A percentile compares a stretch with the other conserved stretches of the same genome.
These are phyloP conservation scores for Oreonectes daqikongensis DNA, from an alignment of 2,797 vertebrate species.

Conservation along the genomic window DNA sequence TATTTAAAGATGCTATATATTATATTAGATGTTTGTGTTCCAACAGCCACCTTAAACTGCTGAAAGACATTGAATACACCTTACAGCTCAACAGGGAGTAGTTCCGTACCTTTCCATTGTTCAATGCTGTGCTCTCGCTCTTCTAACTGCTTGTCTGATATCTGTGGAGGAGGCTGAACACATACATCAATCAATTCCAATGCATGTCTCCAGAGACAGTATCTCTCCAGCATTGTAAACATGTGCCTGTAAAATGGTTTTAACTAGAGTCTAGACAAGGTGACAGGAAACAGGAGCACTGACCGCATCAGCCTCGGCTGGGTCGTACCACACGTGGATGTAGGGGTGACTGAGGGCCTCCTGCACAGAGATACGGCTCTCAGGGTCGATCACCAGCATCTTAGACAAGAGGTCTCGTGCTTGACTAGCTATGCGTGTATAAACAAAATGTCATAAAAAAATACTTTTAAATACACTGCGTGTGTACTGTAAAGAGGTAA, in stretches of 20 bases:
- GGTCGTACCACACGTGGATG: constrained; percentile 96
- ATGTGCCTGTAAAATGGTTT: constrained; percentile 28
- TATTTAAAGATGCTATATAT: too few species aligned
- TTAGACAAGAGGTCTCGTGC: constrained; percentile 95
- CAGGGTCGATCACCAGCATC: constrained; percentile 97
- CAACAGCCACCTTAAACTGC: too few species aligned
- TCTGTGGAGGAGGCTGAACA: constrained; percentile 91
- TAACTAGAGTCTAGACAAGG: background rate
- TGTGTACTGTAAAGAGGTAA: too few species aligned
- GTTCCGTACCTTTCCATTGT: constrained; percentile 93
- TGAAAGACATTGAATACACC: too few species aligned
- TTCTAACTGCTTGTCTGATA: constrained; percentile 94
- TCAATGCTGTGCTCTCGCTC: constrained; percentile 96
- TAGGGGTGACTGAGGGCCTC: constrained; percentile 94
- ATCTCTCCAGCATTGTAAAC: constrained; percentile 22
- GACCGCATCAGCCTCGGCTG: constrained; percentile 92
- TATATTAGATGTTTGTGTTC: too few species aligned
- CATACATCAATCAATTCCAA: constrained; percentile 57
- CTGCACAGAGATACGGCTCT: constrained; percentile 93
- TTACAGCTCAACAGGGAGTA: background rate
- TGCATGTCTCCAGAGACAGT: background rate
- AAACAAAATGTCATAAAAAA: too few species aligned
- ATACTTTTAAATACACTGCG: too few species aligned
- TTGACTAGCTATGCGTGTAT: constrained; percentile 82
- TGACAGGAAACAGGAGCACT: constrained; percentile 64